Conservation (phyloP, 2,888 invertebrate species). For the Nemurella pictetii region DNA sequence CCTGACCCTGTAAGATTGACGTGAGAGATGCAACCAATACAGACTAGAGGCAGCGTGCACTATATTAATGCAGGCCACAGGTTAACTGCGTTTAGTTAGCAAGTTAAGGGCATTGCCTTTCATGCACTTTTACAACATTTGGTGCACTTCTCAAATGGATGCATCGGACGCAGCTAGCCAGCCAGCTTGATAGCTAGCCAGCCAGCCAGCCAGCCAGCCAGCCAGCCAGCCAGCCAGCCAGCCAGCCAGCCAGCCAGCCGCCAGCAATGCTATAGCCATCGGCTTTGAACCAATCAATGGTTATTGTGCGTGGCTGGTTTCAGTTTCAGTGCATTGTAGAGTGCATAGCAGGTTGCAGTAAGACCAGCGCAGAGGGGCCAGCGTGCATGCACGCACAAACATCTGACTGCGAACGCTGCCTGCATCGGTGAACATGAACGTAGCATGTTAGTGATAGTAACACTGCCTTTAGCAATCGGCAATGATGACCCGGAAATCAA, state of each 20-base stretch:
- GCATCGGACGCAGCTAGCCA: not conserved
- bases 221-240: not conserved
- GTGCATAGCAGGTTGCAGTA: too few relatives aligned
- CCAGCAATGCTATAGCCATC: too few relatives aligned
- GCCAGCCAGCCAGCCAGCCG: too few relatives aligned
- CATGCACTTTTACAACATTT: not conserved
- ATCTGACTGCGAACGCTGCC: too few relatives aligned
- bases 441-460: not conserved
- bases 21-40: slow-evolving; percentile 27
- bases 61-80: slow-evolving; percentile 13
- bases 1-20: not conserved
- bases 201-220: not conserved
- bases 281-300: too few relatives aligned
- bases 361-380: too few relatives aligned
- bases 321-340: too few relatives aligned
- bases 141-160: not conserved
- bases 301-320: too few relatives aligned
- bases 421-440: not conserved
- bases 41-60: slow-evolving; percentile 1
- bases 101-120: slow-evolving; percentile 26
- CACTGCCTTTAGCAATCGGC: not conserved
- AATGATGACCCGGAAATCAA: not conserved
- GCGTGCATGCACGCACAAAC: too few relatives aligned
- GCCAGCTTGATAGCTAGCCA: not conserved
- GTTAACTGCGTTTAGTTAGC: not conserved